Conservation (phyloP, 2,113 vertebrate genomes). For the Heterocephalus glaber region DNA sequence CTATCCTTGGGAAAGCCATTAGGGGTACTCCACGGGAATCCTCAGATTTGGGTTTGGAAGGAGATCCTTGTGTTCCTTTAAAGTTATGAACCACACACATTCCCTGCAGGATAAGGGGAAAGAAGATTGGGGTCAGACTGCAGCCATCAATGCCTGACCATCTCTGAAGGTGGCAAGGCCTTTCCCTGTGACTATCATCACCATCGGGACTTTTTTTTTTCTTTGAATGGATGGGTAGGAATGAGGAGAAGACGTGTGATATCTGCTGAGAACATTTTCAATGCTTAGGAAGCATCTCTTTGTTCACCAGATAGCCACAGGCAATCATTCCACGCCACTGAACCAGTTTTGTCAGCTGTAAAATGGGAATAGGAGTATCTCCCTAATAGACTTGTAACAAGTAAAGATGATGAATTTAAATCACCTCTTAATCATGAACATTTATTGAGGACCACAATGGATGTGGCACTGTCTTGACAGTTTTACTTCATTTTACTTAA, state of each 20-base stretch:
- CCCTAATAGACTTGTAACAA: neutral
- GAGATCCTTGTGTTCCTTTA: slow-evolving; percentile 90
- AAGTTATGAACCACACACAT: slow-evolving; percentile 99
- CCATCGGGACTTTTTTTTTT: neutral
- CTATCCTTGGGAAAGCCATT: slow-evolving; percentile 98
- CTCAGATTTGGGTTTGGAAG: slow-evolving; percentile 93
- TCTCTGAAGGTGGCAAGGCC: neutral
- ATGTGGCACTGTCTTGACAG: neutral
- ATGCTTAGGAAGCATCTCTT: neutral
- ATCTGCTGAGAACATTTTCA: neutral
- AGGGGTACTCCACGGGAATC: slow-evolving; percentile 94
- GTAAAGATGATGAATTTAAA: neutral
- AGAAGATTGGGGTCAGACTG: slow-evolving; percentile 42
- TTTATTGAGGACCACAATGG: neutral
- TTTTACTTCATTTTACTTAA: neutral
- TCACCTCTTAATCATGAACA: neutral
- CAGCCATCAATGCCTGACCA: neutral
- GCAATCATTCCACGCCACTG: neutral
- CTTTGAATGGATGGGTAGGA: neutral
- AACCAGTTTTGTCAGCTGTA: neutral
- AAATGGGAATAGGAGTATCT: neutral
- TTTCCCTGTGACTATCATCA: neutral
- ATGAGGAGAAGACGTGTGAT: neutral
- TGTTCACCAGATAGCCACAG: neutral
- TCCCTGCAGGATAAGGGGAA: slow-evolving; percentile 86